phyloP scores from a whole-genome alignment of 1,140 invertebrate species.

The Drosophila quadrilineata region DNA sequence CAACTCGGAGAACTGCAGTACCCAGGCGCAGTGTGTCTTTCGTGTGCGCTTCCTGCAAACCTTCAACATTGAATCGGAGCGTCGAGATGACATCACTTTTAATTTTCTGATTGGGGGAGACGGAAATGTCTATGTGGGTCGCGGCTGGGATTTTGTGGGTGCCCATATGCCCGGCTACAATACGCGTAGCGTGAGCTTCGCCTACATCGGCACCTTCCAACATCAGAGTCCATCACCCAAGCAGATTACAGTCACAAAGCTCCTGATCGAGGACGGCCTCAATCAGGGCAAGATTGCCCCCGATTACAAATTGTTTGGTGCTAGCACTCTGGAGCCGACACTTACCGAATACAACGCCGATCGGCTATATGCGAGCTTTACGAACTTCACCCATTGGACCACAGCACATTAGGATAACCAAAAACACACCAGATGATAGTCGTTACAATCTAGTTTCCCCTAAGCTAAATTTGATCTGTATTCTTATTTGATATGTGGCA shows the following conservation, averaged over 20 bases:
- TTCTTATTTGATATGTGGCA: constrained; percentile 52
- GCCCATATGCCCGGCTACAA: constrained; percentile 85
- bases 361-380: constrained; percentile 84
- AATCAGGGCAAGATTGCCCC: constrained; percentile 82
- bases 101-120: constrained; percentile 87
- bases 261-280: constrained; percentile 84
- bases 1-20: constrained; percentile 82
- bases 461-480: constrained; percentile 16
- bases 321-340: constrained; percentile 84
- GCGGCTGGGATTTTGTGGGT: constrained; percentile 84
- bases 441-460: constrained; percentile 46
- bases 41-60: constrained; percentile 86
- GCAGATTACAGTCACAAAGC: constrained; percentile 84
- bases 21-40: constrained; percentile 82
- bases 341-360: constrained; percentile 86
- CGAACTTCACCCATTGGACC: constrained; percentile 83
- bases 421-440: constrained; percentile 17
- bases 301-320: constrained; percentile 85
- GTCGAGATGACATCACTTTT: constrained; percentile 84
- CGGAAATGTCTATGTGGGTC: constrained; percentile 85
- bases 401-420: constrained; percentile 75
- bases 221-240: constrained; percentile 81
- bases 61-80: constrained; percentile 87
- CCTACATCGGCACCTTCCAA: constrained; percentile 83
- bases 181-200: constrained; percentile 83